Percentiles rank a stretch among this genome's conserved stretches.
Conservation (phyloP, 92 coral and sea anemone genomes). For the Epizoanthus illoricatus region DNA sequence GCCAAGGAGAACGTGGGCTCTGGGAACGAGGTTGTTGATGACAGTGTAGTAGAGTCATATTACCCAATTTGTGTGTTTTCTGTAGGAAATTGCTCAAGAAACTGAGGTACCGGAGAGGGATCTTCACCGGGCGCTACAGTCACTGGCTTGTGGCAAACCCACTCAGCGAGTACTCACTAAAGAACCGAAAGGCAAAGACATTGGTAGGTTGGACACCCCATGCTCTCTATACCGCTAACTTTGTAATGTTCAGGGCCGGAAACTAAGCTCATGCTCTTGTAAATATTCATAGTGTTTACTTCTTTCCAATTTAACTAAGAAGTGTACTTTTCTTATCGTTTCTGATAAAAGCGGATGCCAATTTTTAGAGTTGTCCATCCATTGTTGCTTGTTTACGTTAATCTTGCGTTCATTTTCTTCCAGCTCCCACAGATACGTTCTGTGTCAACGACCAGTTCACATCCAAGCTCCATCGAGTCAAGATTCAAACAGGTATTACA, state of each 20-base stretch:
- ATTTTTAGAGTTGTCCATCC: not conserved
- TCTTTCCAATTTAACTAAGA: not conserved
- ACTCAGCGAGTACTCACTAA: constrained; percentile 91
- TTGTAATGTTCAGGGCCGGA: not conserved
- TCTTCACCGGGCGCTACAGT: constrained; percentile 91
- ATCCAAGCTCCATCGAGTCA: constrained; percentile 94
- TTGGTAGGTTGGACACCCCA: constrained; percentile 46
- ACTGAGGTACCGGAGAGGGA: constrained; percentile 96
- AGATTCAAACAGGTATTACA: constrained; percentile 92
- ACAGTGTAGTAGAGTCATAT: not conserved
- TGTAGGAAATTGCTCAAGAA: constrained; percentile 89
- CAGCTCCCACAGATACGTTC: constrained; percentile 83
- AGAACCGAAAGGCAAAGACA: constrained; percentile 96
- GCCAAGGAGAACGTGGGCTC: no score
- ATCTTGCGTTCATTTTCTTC: constrained; percentile 17
- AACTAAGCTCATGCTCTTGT: not conserved
- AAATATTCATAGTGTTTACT: not conserved
- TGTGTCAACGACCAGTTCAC: constrained; percentile 92
- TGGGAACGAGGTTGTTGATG: not conserved
- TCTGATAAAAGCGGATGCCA: not conserved
- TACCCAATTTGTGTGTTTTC: not conserved
- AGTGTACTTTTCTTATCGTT: no score
- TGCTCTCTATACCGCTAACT: not conserved
- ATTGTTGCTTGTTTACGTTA: not conserved
- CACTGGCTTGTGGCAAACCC: constrained; percentile 95